phyloP scores from a whole-genome alignment of 2,797 vertebrate species.

The Muscicapa striata region DNA sequence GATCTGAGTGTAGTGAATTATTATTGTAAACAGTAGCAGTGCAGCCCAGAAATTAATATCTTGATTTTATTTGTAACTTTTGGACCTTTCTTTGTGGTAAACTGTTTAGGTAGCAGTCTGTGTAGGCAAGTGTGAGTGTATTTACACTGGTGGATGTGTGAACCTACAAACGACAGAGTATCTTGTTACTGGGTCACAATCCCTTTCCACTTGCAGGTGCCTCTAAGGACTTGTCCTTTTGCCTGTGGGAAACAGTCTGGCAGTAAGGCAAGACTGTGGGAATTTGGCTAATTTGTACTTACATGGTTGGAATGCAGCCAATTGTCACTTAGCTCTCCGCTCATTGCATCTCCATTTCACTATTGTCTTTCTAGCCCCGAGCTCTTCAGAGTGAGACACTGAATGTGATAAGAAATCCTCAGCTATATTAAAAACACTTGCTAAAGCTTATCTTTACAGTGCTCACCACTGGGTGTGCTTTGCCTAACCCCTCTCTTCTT shows the following conservation, averaged over 20 bases:
- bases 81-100: not conserved
- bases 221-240: not conserved
- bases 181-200: not conserved
- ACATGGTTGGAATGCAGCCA: conserved; percentile 10
- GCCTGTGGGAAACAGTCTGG: conserved; percentile 30
- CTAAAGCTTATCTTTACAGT: not conserved
- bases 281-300: conserved; percentile 43
- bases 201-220: not conserved
- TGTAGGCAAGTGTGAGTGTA: not conserved
- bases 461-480: not conserved
- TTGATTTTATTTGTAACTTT: not conserved
- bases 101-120: not conserved
- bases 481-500: conserved; percentile 7
- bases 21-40: not conserved
- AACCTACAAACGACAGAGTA: not conserved
- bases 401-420: not conserved
- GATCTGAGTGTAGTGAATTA: not conserved
- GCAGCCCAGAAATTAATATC: not conserved
- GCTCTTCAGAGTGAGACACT: not conserved
- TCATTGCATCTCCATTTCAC: not conserved
- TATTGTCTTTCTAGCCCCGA: not conserved
- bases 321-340: conserved; percentile 15
- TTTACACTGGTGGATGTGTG: not conserved
- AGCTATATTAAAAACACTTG: not conserved
- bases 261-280: conserved; percentile 11